A percentile compares a stretch with the other conserved stretches of the same genome.
These are phyloP conservation scores for Lontra canadensis DNA, from an alignment of 2,113 vertebrate genomes.

Conservation along the genomic window DNA sequence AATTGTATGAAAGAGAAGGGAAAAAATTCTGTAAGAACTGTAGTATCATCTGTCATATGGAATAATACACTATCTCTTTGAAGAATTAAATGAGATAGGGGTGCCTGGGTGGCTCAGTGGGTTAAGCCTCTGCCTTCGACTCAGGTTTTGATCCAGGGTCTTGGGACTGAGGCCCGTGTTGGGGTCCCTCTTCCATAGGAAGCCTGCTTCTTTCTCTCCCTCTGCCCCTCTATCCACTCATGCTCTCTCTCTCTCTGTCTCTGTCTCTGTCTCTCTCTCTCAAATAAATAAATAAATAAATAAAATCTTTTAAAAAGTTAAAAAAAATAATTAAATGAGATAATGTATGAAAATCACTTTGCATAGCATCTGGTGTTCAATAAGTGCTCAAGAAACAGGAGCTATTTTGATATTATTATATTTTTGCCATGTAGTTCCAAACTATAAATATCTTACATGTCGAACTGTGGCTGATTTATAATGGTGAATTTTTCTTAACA, in stretches of 20 bases:
- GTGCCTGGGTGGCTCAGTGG: too few relatives aligned
- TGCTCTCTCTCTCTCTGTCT: too few relatives aligned
- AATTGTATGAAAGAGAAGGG: background rate
- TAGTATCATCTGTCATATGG: background rate
- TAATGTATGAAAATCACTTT: background rate
- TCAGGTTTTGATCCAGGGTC: too few relatives aligned
- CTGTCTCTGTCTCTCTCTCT: too few relatives aligned
- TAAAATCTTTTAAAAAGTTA: too few relatives aligned
- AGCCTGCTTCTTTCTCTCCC: too few relatives aligned
- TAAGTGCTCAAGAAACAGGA: background rate
- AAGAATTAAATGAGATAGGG: conserved; percentile 10
- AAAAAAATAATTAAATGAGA: conserved; percentile 11
- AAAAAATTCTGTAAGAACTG: background rate
- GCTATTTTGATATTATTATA: background rate
- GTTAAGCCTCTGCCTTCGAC: too few relatives aligned
- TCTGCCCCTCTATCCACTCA: too few relatives aligned
- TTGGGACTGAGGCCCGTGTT: too few relatives aligned
- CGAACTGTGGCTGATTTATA: conserved; percentile 14
- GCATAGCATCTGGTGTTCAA: background rate
- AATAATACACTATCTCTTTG: background rate
- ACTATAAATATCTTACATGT: background rate
- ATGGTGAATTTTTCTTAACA: background rate
- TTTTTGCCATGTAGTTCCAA: conserved; percentile 26
- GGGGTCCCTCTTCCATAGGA: too few relatives aligned
- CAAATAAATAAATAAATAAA: too few relatives aligned